Conservation (phyloP, 2,797 vertebrate species). For the Dipus sagitta region DNA sequence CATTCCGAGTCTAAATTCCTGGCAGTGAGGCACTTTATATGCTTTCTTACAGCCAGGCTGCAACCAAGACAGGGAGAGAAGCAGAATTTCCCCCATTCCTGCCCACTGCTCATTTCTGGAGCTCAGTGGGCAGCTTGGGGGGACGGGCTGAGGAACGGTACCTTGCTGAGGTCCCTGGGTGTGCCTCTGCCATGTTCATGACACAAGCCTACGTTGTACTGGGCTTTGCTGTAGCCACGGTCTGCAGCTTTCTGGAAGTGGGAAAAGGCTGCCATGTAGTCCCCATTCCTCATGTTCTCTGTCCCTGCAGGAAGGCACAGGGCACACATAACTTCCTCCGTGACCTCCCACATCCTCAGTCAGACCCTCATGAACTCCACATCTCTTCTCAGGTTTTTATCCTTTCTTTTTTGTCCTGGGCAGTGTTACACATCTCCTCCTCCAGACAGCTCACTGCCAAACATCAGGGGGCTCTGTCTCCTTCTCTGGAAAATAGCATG, state of each 20-base stretch:
- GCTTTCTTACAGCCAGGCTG: not conserved
- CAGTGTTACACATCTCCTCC: not conserved
- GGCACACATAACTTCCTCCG: not conserved
- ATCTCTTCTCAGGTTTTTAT: not conserved
- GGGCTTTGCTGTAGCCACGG: conserved; percentile 94
- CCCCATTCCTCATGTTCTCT: conserved; percentile 89
- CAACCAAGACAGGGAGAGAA: not conserved
- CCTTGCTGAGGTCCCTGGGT: conserved; percentile 89
- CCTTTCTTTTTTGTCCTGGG: not conserved
- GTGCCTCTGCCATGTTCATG: conserved; percentile 95
- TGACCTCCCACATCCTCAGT: not conserved
- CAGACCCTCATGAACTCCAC: not conserved
- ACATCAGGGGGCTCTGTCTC: not conserved
- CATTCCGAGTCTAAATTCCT: not conserved
- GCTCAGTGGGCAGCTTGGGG: not conserved
- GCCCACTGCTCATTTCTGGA: not conserved
- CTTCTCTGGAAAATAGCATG: not conserved
- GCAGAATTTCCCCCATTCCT: not conserved
- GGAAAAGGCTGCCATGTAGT: conserved; percentile 89
- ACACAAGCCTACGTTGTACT: conserved; percentile 96
- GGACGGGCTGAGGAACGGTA: conserved; percentile 62
- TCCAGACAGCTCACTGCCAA: not conserved
- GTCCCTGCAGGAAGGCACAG: conserved; percentile 88
- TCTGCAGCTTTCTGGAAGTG: conserved; percentile 94
- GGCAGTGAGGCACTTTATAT: not conserved